phyloP scores from a whole-genome alignment of 1,140 invertebrate genomes.

The Pseudomyrmex gracilis region DNA sequence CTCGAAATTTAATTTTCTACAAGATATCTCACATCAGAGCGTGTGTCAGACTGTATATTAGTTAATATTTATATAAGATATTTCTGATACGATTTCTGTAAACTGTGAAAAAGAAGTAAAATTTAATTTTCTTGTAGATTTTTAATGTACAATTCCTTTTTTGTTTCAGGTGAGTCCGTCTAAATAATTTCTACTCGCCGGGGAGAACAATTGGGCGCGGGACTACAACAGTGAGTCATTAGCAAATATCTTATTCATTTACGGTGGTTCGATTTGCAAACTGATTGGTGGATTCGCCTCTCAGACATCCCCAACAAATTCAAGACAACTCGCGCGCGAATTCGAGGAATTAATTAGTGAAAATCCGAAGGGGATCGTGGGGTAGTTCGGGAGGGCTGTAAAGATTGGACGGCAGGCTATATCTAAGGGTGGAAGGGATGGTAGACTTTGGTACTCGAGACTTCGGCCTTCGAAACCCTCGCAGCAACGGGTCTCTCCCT shows the following conservation, averaged over 20 bases:
- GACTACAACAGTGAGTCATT: conserved; percentile 54
- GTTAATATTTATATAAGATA: background rate
- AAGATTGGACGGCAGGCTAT: conserved; percentile 68
- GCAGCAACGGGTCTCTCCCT: conserved; percentile 72
- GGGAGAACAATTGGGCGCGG: background rate
- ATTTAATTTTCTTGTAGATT: background rate
- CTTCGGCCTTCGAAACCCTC: conserved; percentile 75
- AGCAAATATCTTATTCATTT: conserved; percentile 57
- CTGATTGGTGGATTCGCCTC: conserved; percentile 54
- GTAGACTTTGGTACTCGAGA: conserved; percentile 79
- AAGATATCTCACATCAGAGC: no score
- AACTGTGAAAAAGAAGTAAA: background rate
- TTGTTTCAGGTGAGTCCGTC: conserved; percentile 77
- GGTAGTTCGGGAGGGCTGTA: conserved; percentile 54
- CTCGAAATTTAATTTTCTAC: background rate
- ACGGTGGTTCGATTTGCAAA: conserved; percentile 59
- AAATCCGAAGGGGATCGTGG: conserved; percentile 73
- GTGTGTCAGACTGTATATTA: no score
- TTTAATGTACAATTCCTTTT: conserved; percentile 44
- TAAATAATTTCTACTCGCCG: background rate
- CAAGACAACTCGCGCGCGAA: conserved; percentile 68
- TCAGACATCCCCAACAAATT: conserved; percentile 63
- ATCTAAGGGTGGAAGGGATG: conserved; percentile 64
- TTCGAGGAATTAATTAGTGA: conserved; percentile 81
- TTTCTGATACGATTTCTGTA: background rate